Base-by-base conservation (phyloP, 2,888 invertebrate species). In the Ditula angustiorana region DNA sequence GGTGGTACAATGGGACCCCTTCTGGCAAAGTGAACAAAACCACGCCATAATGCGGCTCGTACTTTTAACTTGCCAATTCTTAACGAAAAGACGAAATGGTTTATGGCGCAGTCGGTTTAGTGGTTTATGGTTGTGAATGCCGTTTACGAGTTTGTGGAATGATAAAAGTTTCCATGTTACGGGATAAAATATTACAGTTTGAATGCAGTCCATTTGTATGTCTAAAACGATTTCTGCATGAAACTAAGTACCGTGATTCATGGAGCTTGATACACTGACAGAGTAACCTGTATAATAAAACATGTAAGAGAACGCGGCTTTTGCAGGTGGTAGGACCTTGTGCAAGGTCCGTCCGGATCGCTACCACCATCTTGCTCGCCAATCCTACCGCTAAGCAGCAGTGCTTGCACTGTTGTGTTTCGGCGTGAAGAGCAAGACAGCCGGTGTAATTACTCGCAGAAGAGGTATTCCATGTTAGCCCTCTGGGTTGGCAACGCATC, bases 1-100 rank as follows among this genome's bases (percentile, higher is more conserved):
- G 72, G 74, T 73, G 73, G 69, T 74, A 86, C 85, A 85, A 86
- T 80, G 66, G 80, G 53, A 71, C 74, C 76, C 72, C 73, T 78
- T 74, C 75, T 74, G 74, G 71, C 74, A 71, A 74, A 77, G 74
- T 71, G 70, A 71, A 72, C 72, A 75, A 73, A 80, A 74, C 74
- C 68, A 69, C 74, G 76, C 71, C 70, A 71, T 66, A 69, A 69
- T 66, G 66, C 46, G 53, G 33, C 24, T 33, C 35, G 56, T 55
- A 53, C 47, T 60, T 55, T 47, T 61, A 28, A 56, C 56, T 62
- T 62, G 49, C 56, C 62, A 56, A 62, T 62, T 61, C 61, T 55
- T 35, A 4, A 16, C n/a, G 49, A 21, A 4, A 35, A 53, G 33
- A 56, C 19, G 56, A 46, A 61, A 61, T 53, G 49, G 52, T 58